A percentile compares a stretch with the other conserved stretches of the same genome.
These are phyloP conservation scores for Crocodylus rhombifer DNA, from an alignment of 2,797 vertebrate species.

Conservation along the genomic window DNA sequence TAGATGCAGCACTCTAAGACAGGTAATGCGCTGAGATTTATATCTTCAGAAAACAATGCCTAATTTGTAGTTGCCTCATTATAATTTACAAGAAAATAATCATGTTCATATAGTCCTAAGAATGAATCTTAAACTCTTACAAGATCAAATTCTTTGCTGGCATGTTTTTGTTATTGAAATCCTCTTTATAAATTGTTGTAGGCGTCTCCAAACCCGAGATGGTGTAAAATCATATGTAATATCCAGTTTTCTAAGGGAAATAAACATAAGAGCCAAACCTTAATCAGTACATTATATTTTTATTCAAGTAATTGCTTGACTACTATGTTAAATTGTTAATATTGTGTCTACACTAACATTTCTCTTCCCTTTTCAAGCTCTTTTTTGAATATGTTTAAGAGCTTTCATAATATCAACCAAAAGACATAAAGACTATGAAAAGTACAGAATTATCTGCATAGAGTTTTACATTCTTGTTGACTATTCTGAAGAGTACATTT, in stretches of 20 bases:
- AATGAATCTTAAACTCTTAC: not conserved
- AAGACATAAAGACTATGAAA: not conserved
- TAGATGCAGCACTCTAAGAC: not conserved
- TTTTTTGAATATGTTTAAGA: not conserved
- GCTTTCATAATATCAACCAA: not conserved
- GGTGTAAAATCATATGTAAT: not conserved
- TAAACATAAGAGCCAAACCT: constrained; percentile 17
- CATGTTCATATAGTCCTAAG: not conserved
- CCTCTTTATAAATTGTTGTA: not conserved
- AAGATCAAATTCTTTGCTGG: not conserved
- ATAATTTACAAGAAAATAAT: not conserved
- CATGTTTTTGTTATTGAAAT: not conserved
- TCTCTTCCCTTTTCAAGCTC: constrained; percentile 22
- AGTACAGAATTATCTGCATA: not conserved
- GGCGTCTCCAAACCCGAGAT: not conserved
- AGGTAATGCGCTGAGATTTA: not conserved
- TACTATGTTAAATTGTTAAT: constrained; percentile 54
- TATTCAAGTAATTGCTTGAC: constrained; percentile 46
- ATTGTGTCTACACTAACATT: not conserved
- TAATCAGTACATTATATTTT: constrained; percentile 38
- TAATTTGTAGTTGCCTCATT: not conserved
- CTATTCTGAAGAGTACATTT: constrained; percentile 68
- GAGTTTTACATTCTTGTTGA: constrained; percentile 69
- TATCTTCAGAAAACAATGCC: not conserved
- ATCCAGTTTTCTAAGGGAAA: not conserved